Percentiles rank a stretch among this genome's conserved stretches.
Conservation (phyloP, 2,113 vertebrate species). For the Pao palembangensis region DNA sequence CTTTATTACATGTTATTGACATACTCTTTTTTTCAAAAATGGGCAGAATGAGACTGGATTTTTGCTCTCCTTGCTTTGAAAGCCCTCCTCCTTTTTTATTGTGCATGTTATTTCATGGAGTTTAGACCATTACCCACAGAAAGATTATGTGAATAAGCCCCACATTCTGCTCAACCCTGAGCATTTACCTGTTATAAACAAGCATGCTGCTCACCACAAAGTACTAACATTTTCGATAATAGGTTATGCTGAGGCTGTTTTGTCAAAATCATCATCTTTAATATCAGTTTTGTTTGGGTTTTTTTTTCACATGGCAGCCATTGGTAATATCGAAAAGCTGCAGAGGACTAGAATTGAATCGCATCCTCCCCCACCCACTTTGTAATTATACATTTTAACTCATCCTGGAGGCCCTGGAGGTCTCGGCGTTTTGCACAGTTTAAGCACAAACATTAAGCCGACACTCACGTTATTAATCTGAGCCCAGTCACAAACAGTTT, state of each 20-base stretch:
- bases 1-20: conserved; percentile 1
- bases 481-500: neutral
- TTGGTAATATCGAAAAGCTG: no score
- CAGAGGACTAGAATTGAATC: no score
- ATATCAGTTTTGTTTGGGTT: no score
- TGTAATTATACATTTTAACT: no score
- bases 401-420: no score
- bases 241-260: no score
- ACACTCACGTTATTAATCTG: neutral
- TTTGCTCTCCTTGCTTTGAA: conserved; percentile 21
- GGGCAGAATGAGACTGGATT: conserved; percentile 3
- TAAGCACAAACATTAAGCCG: conserved; percentile 48
- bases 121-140: conserved; percentile 10
- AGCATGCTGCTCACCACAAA: conserved; percentile 25
- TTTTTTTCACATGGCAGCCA: no score
- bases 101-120: conserved; percentile 41
- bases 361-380: no score
- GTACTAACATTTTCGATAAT: conserved; percentile 20
- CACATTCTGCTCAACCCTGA: conserved; percentile 1
- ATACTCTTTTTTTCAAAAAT: no score
- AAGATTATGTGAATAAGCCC: conserved; percentile 6
- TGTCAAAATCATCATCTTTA: no score
- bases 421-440: conserved; percentile 33
- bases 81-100: conserved; percentile 13
- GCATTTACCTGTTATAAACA: conserved; percentile 3